Percentiles rank a stretch among this genome's conserved stretches.
These are phyloP conservation scores for Daubentonia madagascariensis DNA, from an alignment of 2,113 vertebrate species.

Conservation along the genomic window DNA sequence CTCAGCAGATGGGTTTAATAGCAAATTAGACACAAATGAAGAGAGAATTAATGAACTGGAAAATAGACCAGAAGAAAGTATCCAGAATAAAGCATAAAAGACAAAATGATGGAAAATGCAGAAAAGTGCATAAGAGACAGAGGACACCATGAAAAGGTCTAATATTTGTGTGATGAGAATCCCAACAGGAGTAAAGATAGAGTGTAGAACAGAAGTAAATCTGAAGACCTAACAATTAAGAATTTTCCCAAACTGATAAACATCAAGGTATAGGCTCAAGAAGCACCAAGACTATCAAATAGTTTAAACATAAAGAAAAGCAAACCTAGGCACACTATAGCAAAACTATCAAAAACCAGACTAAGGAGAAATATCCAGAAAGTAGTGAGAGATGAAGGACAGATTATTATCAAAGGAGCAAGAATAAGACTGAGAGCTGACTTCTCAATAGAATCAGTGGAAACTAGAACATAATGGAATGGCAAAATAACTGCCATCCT, in stretches of 20 bases:
- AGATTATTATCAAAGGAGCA: not conserved
- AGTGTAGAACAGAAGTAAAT: not conserved
- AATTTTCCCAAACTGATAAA: not conserved
- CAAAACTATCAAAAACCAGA: slow-evolving; percentile 16
- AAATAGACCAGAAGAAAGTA: not conserved
- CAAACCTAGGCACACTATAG: not conserved
- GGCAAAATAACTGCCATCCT: not conserved
- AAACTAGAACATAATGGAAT: not conserved
- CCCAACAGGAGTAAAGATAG: not conserved
- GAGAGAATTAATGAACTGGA: slow-evolving; percentile 6
- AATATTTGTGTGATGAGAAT: not conserved
- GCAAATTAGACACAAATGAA: not conserved
- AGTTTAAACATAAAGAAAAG: slow-evolving; percentile 24
- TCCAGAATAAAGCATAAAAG: slow-evolving; percentile 14
- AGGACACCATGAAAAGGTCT: not conserved
- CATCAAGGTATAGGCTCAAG: not conserved
- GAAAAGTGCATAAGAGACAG: not conserved
- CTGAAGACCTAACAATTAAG: not conserved
- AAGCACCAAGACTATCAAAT: not conserved
- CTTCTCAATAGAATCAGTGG: not conserved
- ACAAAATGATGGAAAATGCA: slow-evolving; percentile 27
- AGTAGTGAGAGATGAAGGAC: not conserved
- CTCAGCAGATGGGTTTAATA: not conserved
- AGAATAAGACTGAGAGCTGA: not conserved
- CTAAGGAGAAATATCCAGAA: not conserved